Evolutionary conservation across 2,888 invertebrate genomes (phyloP).

Genomic region (Chouioia cunea): DNA sequence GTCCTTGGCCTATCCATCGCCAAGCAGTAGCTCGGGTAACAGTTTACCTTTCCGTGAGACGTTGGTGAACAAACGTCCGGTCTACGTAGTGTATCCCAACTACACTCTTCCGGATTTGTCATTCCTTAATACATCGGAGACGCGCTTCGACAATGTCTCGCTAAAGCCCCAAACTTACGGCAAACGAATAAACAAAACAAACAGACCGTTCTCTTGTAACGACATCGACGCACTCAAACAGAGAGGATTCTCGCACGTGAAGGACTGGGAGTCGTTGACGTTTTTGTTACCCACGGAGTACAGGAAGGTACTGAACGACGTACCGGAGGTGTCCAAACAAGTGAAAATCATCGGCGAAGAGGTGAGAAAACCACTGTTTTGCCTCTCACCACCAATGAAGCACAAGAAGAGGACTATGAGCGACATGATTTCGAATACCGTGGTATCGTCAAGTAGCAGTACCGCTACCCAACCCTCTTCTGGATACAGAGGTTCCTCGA

Average conservation of each 20-base stretch:
- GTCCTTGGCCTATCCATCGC: slow-evolving; percentile 62
- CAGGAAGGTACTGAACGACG: slow-evolving; percentile 81
- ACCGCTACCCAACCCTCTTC: slow-evolving; percentile 86
- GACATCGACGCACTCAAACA: slow-evolving; percentile 86
- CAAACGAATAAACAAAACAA: slow-evolving; percentile 58
- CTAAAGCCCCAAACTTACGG: slow-evolving; percentile 78
- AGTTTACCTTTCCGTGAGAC: slow-evolving; percentile 57
- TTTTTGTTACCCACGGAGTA: slow-evolving; percentile 89
- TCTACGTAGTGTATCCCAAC: slow-evolving; percentile 91
- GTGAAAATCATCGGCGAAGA: slow-evolving; percentile 72
- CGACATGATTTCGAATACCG: slow-evolving; percentile 70
- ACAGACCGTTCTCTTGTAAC: slow-evolving; percentile 82
- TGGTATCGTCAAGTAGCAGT: slow-evolving; percentile 76
- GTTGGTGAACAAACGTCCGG: slow-evolving; percentile 74
- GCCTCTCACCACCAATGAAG: slow-evolving; percentile 64
- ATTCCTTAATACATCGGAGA: slow-evolving; percentile 73
- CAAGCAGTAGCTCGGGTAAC: slow-evolving; percentile 49
- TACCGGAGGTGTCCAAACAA: slow-evolving; percentile 81
- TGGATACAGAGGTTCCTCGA: slow-evolving; percentile 88
- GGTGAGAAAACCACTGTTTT: slow-evolving; percentile 63
- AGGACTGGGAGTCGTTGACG: slow-evolving; percentile 94
- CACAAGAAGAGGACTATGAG: slow-evolving; percentile 73
- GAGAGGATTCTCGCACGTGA: slow-evolving; percentile 86
- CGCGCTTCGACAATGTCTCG: slow-evolving; percentile 76
- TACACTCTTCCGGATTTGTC: slow-evolving; percentile 91